Evolutionary conservation across 2,797 vertebrate species (phyloP), one percentile per base, ranked within the genome.

Genomic region (Arnoldichthys spilopterus): DNA sequence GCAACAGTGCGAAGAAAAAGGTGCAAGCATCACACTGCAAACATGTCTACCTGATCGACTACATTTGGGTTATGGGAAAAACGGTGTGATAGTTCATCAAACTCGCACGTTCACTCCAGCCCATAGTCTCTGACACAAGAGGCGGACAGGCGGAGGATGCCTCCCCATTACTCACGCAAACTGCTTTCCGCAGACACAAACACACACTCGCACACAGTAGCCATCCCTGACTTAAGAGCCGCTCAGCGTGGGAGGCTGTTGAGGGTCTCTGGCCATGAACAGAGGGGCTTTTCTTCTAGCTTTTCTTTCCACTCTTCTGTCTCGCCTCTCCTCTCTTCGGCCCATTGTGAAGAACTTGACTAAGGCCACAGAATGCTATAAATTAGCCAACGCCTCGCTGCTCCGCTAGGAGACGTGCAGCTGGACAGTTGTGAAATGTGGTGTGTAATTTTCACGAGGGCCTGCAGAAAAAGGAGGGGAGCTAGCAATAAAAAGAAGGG

Each of bases 341-440:
- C 16, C 49, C 47, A 79, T 79, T 79, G 74, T 83, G 32, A 24
- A 28, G 54, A 28, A 58, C 62, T 34, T 9, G 18, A 79, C 59
- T 83, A 58, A 47, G 64, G 40, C 51, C 7, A 24, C 64, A 43
- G 49, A 73, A 68, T 34, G 56, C 56, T 16, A 51, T 80, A 78
- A 83, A 85, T 69, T 70, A 80, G 61, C 32, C 47, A 26, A 11
- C 40, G 75, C 58, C 49, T 85, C 58, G 4, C 53, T 74, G 56
- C 51, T 74, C 47, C 67, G 32, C 53, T 22, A 64, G 61, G 51
- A 80, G 74, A 68, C 30, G 6, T 58, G 45, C 58, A 78, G 85
- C 85, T 80, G 74, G 80, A 85, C 88, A 26, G 77, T 86, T 82
- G 90, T 90, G 89, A 91, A 93, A 92, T 90, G 83, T 87, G 84